These are phyloP conservation scores for Zophobas atratus DNA, from an alignment of 1,140 invertebrate genomes.

Conservation along the genomic window DNA sequence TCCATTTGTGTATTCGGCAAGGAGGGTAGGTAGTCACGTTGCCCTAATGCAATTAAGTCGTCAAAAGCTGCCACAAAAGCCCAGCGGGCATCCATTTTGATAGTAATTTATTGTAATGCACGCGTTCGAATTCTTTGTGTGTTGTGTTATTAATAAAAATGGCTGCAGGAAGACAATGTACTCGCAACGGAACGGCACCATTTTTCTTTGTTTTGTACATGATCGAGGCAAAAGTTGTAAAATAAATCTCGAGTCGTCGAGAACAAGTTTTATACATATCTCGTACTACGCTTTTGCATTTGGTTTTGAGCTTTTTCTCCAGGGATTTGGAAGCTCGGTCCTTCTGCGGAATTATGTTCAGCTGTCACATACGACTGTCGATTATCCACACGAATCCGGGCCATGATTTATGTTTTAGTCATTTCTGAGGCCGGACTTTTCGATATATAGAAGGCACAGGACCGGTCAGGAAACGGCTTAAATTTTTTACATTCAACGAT, in stretches of 20 bases:
- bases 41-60: slow-evolving; percentile 28
- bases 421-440: slow-evolving; percentile 56
- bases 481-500: slow-evolving; percentile 56
- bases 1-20: slow-evolving; percentile 14
- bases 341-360: slow-evolving; percentile 57
- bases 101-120: slow-evolving; percentile 33
- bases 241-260: slow-evolving; percentile 41
- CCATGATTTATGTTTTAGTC: slow-evolving; percentile 58
- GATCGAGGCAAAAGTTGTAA: slow-evolving; percentile 40
- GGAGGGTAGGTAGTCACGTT: background rate
- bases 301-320: slow-evolving; percentile 48
- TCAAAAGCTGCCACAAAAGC: slow-evolving; percentile 26
- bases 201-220: slow-evolving; percentile 40
- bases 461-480: slow-evolving; percentile 51
- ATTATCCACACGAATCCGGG: slow-evolving; percentile 55
- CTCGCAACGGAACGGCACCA: slow-evolving; percentile 22
- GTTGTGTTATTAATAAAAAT: slow-evolving; percentile 36
- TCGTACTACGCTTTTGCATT: slow-evolving; percentile 43
- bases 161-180: slow-evolving; percentile 38
- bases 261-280: slow-evolving; percentile 49
- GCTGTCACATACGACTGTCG: slow-evolving; percentile 58
- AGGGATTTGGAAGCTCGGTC: slow-evolving; percentile 40
- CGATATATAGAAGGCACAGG: slow-evolving; percentile 51
- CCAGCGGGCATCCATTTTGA: slow-evolving; percentile 10
- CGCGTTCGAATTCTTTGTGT: slow-evolving; percentile 16